Evolutionary conservation across 2,113 vertebrate genomes (phyloP), one percentile per base, ranked within the genome.

Genomic region (Osmerus eperlanus): DNA sequence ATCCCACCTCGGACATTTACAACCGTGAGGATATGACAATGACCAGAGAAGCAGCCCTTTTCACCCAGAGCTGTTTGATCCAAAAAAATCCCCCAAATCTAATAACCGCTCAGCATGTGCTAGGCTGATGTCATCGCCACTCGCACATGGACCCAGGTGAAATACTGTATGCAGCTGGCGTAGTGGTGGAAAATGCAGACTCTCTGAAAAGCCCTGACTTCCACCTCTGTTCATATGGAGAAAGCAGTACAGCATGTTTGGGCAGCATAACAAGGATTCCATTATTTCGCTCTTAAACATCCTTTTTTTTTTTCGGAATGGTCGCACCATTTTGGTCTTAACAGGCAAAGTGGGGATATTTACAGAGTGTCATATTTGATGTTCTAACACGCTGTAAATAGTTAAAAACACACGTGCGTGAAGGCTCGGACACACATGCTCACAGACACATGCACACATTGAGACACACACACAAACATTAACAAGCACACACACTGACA

Each of bases 1-100:
- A 74, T 23, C 23, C 23, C 76, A 58, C 60, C 69, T 4, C 61
- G 70, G 81, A 88, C 84, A 70, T 87, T 90, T 88, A 90, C 61
- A 81, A 88, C 80, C 86, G 86, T 86, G 23, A 23, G 23, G 23
- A 23, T 23, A 23, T 23, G 23, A 23, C 23, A 23, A 23, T 23
- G 23, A 23, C 23, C 23, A 23, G 23, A 1, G 23, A 23, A 23
- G 23, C 23, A 23, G 23, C 23, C 23, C 23, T 23, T 23, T 23
- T 23, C 23, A 23, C 23, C 23, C 23, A 23, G 23, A 23, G 23
- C 23, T 23, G 23, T 23, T 23, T 23, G 23, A 23, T 23, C 23
- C 23, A 4, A 9, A 41, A 28, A 15, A 61, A 64, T 18, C 19
- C 53, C 32, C 18, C 7, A 7, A 15, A 21, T 41, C 51, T 41